Percentiles rank a stretch among this genome's conserved stretches.
Conservation (phyloP, 2,888 invertebrate species). For the Lathronympha strigana region DNA sequence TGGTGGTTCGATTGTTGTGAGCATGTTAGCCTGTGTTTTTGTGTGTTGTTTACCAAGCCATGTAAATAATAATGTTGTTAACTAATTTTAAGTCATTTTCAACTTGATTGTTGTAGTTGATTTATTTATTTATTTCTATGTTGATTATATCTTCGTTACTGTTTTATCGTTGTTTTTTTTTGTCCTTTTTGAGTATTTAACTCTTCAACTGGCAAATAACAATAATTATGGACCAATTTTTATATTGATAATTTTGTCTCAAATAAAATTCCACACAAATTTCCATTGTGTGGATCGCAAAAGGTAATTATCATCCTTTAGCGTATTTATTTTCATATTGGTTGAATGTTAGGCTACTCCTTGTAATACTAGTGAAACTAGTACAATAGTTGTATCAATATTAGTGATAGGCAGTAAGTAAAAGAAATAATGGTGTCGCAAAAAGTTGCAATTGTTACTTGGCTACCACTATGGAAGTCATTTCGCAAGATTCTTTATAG, state of each 20-base stretch:
- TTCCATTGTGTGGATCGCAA: no score
- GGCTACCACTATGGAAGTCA: constrained; percentile 19
- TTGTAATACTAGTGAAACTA: not conserved
- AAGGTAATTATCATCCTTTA: no score
- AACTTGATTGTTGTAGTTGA: constrained; percentile 83
- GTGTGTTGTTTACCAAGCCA: constrained; percentile 56
- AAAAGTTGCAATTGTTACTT: constrained; percentile 29
- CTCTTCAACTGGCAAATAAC: no score
- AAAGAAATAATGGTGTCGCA: constrained; percentile 28
- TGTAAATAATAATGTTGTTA: constrained; percentile 77
- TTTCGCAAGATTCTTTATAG: constrained; percentile 10
- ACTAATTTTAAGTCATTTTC: constrained; percentile 83
- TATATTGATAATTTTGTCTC: no score
- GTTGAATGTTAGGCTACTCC: not conserved
- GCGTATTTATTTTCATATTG: no score
- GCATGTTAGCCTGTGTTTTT: constrained; percentile 45
- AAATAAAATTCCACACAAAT: no score
- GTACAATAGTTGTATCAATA: no score
- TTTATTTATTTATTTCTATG: constrained; percentile 77
- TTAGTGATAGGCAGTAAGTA: not conserved
- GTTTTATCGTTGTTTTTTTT: constrained; percentile 8
- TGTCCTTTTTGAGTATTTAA: not conserved
- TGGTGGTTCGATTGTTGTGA: constrained; percentile 46
- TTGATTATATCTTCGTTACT: constrained; percentile 41
- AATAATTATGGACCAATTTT: no score